These are phyloP conservation scores for Melanotus villosus DNA, from an alignment of 2,888 invertebrate species.

Conservation along the genomic window DNA sequence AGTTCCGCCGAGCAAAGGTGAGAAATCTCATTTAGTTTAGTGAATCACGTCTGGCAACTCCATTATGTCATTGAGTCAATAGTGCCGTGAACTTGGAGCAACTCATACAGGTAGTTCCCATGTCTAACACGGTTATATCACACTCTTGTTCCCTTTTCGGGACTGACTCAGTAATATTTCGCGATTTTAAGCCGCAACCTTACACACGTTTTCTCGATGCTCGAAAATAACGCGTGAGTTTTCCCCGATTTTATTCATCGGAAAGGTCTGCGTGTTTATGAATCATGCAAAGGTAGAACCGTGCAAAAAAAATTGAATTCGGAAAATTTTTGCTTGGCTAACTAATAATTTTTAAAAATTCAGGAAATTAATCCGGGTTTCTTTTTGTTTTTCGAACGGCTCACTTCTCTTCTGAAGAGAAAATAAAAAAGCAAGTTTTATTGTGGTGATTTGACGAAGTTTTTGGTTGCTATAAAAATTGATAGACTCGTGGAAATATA, in stretches of 20 bases:
- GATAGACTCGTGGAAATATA: too few relatives aligned
- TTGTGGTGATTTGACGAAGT: too few relatives aligned
- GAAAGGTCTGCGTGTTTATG: too few relatives aligned
- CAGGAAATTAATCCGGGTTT: neutral
- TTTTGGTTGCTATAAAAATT: too few relatives aligned
- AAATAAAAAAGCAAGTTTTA: too few relatives aligned
- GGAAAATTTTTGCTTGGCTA: neutral
- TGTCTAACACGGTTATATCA: conserved; percentile 29
- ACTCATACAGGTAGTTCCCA: conserved; percentile 41
- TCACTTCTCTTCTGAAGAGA: too few relatives aligned
- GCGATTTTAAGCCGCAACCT: conserved; percentile 8
- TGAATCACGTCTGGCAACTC: conserved; percentile 40
- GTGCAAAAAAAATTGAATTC: neutral
- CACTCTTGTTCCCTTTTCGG: neutral
- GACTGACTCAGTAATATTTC: conserved; percentile 3
- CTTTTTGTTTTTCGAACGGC: neutral
- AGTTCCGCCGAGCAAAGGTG: conserved; percentile 31
- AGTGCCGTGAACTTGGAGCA: conserved; percentile 35
- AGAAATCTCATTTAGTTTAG: conserved; percentile 33
- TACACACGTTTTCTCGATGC: neutral
- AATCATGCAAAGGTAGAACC: conserved; percentile 15
- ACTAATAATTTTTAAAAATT: neutral
- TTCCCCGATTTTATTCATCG: conserved; percentile 14
- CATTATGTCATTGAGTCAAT: conserved; percentile 42
- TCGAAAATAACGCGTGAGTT: conserved; percentile 19